Percentiles rank a stretch among this genome's conserved stretches.
These are phyloP conservation scores for Anas capensis DNA, from an alignment of 2,797 vertebrate genomes.

Conservation along the genomic window DNA sequence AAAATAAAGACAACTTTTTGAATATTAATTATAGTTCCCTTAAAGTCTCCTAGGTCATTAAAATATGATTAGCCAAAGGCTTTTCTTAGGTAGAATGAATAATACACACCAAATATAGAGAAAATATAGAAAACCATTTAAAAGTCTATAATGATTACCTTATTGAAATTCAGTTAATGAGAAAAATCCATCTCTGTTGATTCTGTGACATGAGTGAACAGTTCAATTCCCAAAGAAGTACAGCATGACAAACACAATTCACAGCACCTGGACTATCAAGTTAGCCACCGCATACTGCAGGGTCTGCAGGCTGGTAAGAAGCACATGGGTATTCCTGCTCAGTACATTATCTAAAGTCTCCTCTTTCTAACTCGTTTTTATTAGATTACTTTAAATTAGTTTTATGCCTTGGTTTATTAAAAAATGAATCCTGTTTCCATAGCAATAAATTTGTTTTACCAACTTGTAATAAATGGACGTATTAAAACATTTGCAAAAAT, in stretches of 20 bases:
- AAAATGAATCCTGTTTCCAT: neutral
- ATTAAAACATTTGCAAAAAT: neutral
- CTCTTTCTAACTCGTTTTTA: slow-evolving; percentile 11
- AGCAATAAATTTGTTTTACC: neutral
- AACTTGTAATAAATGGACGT: neutral
- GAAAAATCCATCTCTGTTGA: slow-evolving; percentile 20
- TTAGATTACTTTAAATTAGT: slow-evolving; percentile 31
- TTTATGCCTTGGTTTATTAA: neutral
- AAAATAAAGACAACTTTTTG: neutral
- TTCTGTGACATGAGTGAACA: neutral
- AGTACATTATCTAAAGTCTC: neutral
- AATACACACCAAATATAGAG: slow-evolving; percentile 19
- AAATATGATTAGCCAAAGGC: slow-evolving; percentile 48
- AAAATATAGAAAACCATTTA: slow-evolving; percentile 23
- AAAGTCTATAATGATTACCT: slow-evolving; percentile 7
- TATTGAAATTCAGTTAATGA: slow-evolving; percentile 21
- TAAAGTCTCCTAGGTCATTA: slow-evolving; percentile 46
- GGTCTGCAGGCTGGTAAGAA: neutral
- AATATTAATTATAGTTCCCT: slow-evolving; percentile 52
- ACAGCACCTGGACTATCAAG: neutral
- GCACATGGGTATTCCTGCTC: neutral
- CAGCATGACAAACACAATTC: neutral
- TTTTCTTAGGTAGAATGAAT: slow-evolving; percentile 45
- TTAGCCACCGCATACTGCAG: neutral
- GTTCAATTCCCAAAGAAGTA: neutral